Base-by-base conservation (phyloP, 1,140 invertebrate species). In the Colletes latitarsis region DNA sequence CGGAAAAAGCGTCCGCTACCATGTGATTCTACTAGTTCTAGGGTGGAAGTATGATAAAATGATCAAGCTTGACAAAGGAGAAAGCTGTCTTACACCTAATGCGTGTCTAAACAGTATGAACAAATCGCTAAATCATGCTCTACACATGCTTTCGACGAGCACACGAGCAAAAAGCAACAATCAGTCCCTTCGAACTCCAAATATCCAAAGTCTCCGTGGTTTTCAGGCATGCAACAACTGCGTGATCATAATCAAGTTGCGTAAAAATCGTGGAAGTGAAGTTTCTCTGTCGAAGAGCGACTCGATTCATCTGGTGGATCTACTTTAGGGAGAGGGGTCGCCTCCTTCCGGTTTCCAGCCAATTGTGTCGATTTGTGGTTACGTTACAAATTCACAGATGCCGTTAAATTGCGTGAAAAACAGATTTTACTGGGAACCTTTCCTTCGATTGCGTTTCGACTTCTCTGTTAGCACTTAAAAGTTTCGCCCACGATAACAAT, bases 251-350 rank as follows among this genome's bases (percentile, higher is more conserved):
- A 78, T 77, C 10, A 67, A 53, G 77, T 66, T 74, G 77, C 73
- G 55, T 73, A 49, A 79, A 69, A 68, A 73, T 75, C 64, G 77
- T 77, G 43, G 70, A 41, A 80, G 82, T 82, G 84, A 78, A 77
- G 83, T 85, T 66, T 81, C 58, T 84, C 53, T 82, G 68, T 84
- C 62, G 79, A 81, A 69, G 64, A 69, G 72, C 72, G 74, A 82
- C 66, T 74, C 88, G 87, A 85, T 87, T 74, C 68, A 81, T 83
- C 70, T 82, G 81, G 83, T 90, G 81, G 90, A 92, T 92, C 88
- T 91, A 92, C 88, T 91, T 89, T 84, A 86, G 88, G 83, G 88
- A 88, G 78, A 88, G 88, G 87, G 84, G 80, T 80, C 77, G 81
- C 80, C 81, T 79, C 76, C 68, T 85, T 81, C 55, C 73, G 55